phyloP scores from a whole-genome alignment of 1,140 invertebrate genomes.

The Parasteatoda tepidariorum region DNA sequence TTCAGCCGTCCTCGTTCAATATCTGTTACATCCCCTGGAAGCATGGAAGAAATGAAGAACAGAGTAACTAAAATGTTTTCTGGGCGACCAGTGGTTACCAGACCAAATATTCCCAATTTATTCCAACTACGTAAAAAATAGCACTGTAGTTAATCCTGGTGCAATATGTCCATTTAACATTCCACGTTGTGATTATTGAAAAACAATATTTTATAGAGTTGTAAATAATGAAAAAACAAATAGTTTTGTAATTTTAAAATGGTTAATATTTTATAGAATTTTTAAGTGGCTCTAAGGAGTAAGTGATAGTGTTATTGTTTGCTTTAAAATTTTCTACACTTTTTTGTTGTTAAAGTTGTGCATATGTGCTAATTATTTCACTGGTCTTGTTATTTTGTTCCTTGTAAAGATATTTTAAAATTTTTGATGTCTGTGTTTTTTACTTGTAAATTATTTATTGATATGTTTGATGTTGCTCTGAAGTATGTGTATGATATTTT shows the following conservation, averaged over 20 bases:
- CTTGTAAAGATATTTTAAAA: no score
- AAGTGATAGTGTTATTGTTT: no score
- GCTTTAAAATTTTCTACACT: no score
- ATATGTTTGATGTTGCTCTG: no score
- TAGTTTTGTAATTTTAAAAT: not conserved
- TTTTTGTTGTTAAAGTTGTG: no score
- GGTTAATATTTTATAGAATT: not conserved
- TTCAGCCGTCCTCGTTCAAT: conserved; percentile 55
- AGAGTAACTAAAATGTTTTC: conserved; percentile 75
- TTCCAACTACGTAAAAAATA: conserved; percentile 61
- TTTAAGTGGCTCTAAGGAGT: no score
- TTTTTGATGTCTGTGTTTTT: no score
- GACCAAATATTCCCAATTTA: conserved; percentile 60
- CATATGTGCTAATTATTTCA: no score
- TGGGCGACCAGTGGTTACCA: conserved; percentile 62
- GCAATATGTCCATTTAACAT: not conserved
- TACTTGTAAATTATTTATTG: no score
- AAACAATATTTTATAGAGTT: not conserved
- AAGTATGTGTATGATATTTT: no score
- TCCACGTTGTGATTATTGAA: not conserved
- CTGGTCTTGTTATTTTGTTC: no score
- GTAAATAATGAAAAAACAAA: not conserved
- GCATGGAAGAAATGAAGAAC: conserved; percentile 75
- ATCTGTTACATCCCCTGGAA: conserved; percentile 62
- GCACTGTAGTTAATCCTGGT: not conserved